A percentile compares a stretch with the other conserved stretches of the same genome.
phyloP scores from a whole-genome alignment of 2,888 invertebrate species.

The Oligia latruncula region DNA sequence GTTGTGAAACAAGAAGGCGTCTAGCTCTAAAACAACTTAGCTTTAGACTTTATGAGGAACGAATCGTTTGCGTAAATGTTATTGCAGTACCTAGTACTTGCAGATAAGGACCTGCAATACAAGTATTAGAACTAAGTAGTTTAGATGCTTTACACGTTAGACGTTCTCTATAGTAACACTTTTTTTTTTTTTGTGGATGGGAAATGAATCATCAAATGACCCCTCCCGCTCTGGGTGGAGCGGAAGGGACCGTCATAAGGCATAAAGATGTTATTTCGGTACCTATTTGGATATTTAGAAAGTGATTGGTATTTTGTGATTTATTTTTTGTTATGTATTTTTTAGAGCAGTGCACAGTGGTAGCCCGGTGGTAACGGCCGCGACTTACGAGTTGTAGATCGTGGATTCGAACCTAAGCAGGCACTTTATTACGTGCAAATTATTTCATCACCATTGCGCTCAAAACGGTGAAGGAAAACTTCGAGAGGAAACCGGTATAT shows the following conservation, averaged over 20 bases:
- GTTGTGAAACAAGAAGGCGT: slow-evolving; percentile 48
- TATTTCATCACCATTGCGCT: neutral
- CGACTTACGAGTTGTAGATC: neutral
- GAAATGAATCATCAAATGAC: too few relatives aligned
- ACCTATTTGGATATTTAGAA: neutral
- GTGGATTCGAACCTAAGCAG: neutral
- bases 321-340: neutral
- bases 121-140: neutral
- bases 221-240: too few relatives aligned
- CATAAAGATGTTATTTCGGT: neutral
- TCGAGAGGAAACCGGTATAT: neutral
- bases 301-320: neutral
- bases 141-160: neutral
- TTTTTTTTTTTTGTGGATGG: too few relatives aligned
- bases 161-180: neutral
- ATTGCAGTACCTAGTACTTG: neutral
- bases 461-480: neutral
- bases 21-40: slow-evolving; percentile 27
- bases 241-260: too few relatives aligned
- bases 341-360: too few relatives aligned
- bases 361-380: too few relatives aligned
- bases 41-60: slow-evolving; percentile 30
- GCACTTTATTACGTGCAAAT: neutral
- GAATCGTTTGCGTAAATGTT: slow-evolving; percentile 32
- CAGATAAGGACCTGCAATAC: neutral